phyloP scores from a whole-genome alignment of 1,140 invertebrate species.

The Drosophila nigrodunni region DNA sequence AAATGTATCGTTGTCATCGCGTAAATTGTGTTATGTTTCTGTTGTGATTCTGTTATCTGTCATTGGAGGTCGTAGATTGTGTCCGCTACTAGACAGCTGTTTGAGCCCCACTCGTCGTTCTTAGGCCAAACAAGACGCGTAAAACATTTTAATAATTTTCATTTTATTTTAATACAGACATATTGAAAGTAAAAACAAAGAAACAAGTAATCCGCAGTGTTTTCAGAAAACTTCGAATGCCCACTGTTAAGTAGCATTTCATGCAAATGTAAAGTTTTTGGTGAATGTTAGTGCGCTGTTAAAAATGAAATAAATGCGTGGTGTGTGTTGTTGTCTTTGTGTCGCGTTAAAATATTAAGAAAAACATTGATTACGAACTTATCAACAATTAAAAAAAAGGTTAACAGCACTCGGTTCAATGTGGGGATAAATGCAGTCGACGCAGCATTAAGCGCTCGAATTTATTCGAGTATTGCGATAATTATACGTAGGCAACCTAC shows the following conservation, averaged over 20 bases:
- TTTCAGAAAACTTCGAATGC: slow-evolving; percentile 1
- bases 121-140: background rate
- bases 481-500: slow-evolving; percentile 63
- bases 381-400: slow-evolving; percentile 8
- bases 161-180: too few relatives aligned
- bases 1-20: background rate
- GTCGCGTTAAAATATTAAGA: slow-evolving; percentile 67
- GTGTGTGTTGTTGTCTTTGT: slow-evolving; percentile 57
- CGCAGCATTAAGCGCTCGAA: slow-evolving; percentile 40
- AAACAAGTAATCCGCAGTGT: background rate
- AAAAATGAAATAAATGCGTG: slow-evolving; percentile 35
- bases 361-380: slow-evolving; percentile 52
- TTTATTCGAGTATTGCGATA: slow-evolving; percentile 42
- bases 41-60: slow-evolving; percentile 1
- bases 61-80: slow-evolving; percentile 15
- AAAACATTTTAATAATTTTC: background rate
- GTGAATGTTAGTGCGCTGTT: slow-evolving; percentile 27
- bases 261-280: slow-evolving; percentile 23
- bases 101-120: background rate
- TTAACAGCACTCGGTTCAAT: slow-evolving; percentile 36
- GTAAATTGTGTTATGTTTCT: background rate
- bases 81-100: slow-evolving; percentile 10
- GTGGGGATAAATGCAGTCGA: slow-evolving; percentile 50
- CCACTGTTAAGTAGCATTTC: slow-evolving; percentile 28
- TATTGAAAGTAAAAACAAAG: background rate